phyloP scores from a whole-genome alignment of 23 tunicate species.

The Trididemnum nubilum region DNA sequence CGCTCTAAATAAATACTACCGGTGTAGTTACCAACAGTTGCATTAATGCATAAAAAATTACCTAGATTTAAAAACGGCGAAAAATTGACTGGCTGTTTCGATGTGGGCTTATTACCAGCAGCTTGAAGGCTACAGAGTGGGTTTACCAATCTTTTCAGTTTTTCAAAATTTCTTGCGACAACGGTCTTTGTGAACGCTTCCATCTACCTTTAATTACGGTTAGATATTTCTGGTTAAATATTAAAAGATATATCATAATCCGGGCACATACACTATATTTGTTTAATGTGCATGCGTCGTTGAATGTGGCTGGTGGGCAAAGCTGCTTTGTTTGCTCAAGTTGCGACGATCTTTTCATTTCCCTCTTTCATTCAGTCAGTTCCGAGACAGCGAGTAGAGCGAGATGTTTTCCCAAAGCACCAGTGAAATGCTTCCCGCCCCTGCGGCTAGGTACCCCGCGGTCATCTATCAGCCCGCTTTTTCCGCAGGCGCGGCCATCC shows the following conservation, averaged over 20 bases:
- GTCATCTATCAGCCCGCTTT: slow-evolving; percentile 62
- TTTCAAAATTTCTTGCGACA: too few species aligned
- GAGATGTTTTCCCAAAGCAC: slow-evolving; percentile 31
- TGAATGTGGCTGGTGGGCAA: neutral
- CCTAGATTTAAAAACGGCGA: too few species aligned
- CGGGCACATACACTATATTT: slow-evolving; percentile 8
- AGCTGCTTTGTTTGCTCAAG: slow-evolving; percentile 19
- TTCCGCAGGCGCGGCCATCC: slow-evolving; percentile 18
- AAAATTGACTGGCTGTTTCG: too few species aligned
- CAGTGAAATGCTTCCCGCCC: slow-evolving; percentile 60
- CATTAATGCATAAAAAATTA: too few species aligned
- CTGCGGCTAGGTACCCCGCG: slow-evolving; percentile 73
- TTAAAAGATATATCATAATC: slow-evolving; percentile 22
- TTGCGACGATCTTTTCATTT: neutral
- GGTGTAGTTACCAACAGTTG: too few species aligned
- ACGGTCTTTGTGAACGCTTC: too few species aligned
- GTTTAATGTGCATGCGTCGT: neutral
- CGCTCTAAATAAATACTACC: too few species aligned
- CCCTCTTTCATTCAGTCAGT: neutral
- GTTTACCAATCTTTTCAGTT: too few species aligned
- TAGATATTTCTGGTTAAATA: slow-evolving; percentile 27
- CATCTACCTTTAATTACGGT: neutral
- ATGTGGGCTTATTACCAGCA: too few species aligned
- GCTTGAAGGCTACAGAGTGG: too few species aligned
- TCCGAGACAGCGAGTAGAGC: neutral